These are phyloP conservation scores for Channa maculata DNA, from an alignment of 2,113 vertebrate species.

Conservation along the genomic window DNA sequence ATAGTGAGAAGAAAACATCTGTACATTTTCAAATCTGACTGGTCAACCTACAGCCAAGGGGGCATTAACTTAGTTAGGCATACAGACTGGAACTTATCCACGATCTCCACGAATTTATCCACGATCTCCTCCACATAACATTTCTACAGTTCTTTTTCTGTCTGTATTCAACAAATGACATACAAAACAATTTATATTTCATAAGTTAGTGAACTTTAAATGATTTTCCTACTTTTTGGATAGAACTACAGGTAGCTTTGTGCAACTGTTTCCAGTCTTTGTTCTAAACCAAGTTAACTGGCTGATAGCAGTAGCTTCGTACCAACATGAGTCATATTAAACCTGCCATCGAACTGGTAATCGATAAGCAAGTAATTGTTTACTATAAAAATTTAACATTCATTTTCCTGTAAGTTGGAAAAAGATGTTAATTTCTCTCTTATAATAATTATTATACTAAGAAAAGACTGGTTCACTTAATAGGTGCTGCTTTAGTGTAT, in stretches of 20 bases:
- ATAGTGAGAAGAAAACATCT: neutral
- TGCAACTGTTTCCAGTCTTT: neutral
- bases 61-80: neutral
- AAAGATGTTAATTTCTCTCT: neutral
- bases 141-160: neutral
- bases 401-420: neutral
- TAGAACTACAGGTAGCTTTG: neutral
- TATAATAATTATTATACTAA: no score
- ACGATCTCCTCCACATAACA: no score
- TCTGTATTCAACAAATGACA: neutral
- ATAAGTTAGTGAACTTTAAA: no score
- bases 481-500: constrained; percentile 34
- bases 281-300: neutral
- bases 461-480: constrained; percentile 1
- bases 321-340: constrained; percentile 13
- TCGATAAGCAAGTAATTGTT: neutral
- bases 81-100: neutral
- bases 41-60: neutral
- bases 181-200: neutral
- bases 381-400: neutral
- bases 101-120: no score
- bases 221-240: neutral
- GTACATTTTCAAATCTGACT: neutral
- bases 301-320: neutral
- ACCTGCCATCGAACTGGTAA: neutral